Conservation (phyloP, 2,888 invertebrate genomes). For the Cephus pulcher region DNA sequence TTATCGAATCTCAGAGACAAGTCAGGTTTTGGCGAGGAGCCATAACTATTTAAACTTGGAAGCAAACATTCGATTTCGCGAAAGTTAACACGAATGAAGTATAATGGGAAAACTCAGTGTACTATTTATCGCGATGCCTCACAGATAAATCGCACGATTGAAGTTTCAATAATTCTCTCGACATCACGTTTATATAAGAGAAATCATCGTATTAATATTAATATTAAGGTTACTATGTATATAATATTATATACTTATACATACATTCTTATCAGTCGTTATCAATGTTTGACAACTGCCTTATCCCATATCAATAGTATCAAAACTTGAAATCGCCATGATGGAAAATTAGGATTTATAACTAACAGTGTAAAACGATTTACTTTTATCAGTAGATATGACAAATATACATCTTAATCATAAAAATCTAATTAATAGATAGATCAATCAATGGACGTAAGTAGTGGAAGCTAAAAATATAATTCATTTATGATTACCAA, state of each 20-base stretch:
- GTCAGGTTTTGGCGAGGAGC: conserved; percentile 20
- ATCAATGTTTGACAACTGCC: too few species aligned
- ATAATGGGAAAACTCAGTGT: conserved; percentile 2
- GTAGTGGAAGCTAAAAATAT: not conserved
- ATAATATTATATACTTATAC: not conserved
- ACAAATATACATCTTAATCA: too few species aligned
- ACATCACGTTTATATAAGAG: too few species aligned
- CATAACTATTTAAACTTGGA: conserved; percentile 33
- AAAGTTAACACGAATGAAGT: conserved; percentile 7
- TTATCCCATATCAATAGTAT: too few species aligned
- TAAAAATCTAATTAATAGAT: not conserved
- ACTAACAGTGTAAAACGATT: too few species aligned
- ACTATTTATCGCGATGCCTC: conserved; percentile 13
- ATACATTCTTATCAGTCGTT: not conserved
- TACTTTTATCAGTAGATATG: too few species aligned
- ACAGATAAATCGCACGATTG: conserved; percentile 32
- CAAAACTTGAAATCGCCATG: too few species aligned
- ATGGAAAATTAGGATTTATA: too few species aligned
- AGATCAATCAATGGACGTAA: not conserved
- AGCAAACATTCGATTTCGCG: conserved; percentile 29
- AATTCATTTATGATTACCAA: not conserved
- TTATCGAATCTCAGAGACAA: conserved; percentile 8
- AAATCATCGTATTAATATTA: too few species aligned
- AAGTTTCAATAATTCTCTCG: conserved; percentile 28
- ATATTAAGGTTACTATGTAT: too few species aligned